Evolutionary conservation across 1,140 invertebrate species (phyloP).

Genomic region (Calycopis cecrops): DNA sequence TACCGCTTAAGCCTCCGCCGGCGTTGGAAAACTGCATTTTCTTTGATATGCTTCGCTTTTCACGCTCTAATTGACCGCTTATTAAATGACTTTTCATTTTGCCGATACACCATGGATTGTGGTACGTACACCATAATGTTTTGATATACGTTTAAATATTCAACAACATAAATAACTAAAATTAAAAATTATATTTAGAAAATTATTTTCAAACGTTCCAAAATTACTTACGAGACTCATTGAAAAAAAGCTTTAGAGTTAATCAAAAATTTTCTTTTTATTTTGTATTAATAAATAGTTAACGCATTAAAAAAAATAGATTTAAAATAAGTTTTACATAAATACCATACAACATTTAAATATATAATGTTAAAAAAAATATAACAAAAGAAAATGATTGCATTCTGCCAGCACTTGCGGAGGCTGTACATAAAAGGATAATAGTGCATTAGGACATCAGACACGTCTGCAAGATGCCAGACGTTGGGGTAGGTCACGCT

Average conservation of each 20-base stretch:
- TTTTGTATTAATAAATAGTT: too few species aligned
- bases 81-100: constrained; percentile 46
- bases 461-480: constrained; percentile 35
- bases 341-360: neutral
- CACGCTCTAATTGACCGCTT: constrained; percentile 63
- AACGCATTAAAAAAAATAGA: too few species aligned
- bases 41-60: constrained; percentile 68
- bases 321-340: neutral
- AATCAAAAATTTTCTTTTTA: too few species aligned
- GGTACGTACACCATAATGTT: too few species aligned
- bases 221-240: too few species aligned
- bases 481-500: constrained; percentile 55
- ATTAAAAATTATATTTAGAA: too few species aligned
- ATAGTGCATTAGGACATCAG: constrained; percentile 19
- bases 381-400: too few species aligned
- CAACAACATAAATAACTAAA: too few species aligned
- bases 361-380: too few species aligned
- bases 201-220: too few species aligned
- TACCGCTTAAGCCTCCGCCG: constrained; percentile 63
- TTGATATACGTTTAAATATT: too few species aligned
- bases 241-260: too few species aligned
- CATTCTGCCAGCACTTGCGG: neutral
- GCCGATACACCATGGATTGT: constrained; percentile 8
- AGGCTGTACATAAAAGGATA: neutral
- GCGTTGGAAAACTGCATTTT: constrained; percentile 71